phyloP scores from a whole-genome alignment of 2,888 invertebrate species.

The Lobophora halterata region DNA sequence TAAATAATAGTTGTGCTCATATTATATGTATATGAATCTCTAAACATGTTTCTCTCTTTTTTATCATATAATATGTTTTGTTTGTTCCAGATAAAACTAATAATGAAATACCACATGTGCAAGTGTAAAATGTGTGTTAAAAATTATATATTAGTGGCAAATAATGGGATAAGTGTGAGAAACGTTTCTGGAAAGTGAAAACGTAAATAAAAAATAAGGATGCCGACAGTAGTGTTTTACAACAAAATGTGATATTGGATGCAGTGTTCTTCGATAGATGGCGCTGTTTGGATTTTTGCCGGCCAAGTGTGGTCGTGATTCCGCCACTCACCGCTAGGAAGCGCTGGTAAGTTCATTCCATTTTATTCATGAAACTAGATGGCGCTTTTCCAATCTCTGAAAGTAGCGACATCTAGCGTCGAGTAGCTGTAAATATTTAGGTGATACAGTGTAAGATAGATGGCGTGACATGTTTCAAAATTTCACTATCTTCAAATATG shows the following conservation, averaged over 20 bases:
- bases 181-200: conserved; percentile 49
- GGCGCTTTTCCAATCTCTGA: conserved; percentile 2
- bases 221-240: conserved; percentile 36
- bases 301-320: conserved; percentile 50
- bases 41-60: too few species aligned
- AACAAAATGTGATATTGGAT: conserved; percentile 63
- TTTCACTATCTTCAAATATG: background rate
- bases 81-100: conserved; percentile 66
- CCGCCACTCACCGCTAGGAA: conserved; percentile 57
- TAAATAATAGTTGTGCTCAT: conserved; percentile 7
- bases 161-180: conserved; percentile 45
- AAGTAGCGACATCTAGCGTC: conserved; percentile 47
- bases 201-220: conserved; percentile 35
- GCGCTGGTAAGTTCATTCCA: conserved; percentile 54
- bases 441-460: conserved; percentile 36
- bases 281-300: conserved; percentile 62
- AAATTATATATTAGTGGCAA: conserved; percentile 50
- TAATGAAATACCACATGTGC: conserved; percentile 63
- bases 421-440: conserved; percentile 39
- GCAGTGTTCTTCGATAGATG: conserved; percentile 73
- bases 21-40: too few species aligned
- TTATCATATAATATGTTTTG: too few species aligned
- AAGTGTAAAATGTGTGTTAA: conserved; percentile 57
- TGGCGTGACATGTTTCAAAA: conserved; percentile 38
- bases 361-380: conserved; percentile 8